A percentile compares a stretch with the other conserved stretches of the same genome.
Conservation (phyloP, 1,140 invertebrate species). For the Ganaspis sp. region DNA sequence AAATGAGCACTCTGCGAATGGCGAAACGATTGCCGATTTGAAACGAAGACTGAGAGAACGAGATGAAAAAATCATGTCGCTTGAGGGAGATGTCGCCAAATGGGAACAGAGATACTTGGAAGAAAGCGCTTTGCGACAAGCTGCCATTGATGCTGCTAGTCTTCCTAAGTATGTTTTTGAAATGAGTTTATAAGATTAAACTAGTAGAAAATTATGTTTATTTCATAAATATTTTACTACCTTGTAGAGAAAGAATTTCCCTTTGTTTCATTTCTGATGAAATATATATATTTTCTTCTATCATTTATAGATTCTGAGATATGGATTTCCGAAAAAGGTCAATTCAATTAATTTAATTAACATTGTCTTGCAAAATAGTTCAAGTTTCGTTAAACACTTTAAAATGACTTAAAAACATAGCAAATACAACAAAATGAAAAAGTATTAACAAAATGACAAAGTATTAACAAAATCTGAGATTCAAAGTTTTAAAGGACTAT, state of each 20-base stretch:
- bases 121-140: slow-evolving; percentile 88
- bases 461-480: too few relatives aligned
- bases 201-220: too few relatives aligned
- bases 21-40: slow-evolving; percentile 81
- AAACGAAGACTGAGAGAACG: slow-evolving; percentile 83
- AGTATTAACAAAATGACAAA: too few relatives aligned
- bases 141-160: slow-evolving; percentile 89
- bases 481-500: too few relatives aligned
- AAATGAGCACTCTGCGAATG: slow-evolving; percentile 66
- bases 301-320: too few relatives aligned
- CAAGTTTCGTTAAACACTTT: too few relatives aligned
- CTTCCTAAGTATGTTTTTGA: slow-evolving; percentile 83
- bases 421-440: too few relatives aligned
- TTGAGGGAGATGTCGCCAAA: slow-evolving; percentile 89
- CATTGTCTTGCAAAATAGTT: too few relatives aligned
- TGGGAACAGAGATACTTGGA: slow-evolving; percentile 93
- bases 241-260: slow-evolving; percentile 2
- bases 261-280: slow-evolving; percentile 46
- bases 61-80: slow-evolving; percentile 87
- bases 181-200: not conserved
- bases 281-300: too few relatives aligned
- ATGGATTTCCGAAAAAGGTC: too few relatives aligned
- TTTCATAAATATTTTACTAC: not conserved
- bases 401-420: too few relatives aligned
- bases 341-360: too few relatives aligned